Conservation (phyloP, 1,140 invertebrate genomes). For the Acyrthosiphon pisum region DNA sequence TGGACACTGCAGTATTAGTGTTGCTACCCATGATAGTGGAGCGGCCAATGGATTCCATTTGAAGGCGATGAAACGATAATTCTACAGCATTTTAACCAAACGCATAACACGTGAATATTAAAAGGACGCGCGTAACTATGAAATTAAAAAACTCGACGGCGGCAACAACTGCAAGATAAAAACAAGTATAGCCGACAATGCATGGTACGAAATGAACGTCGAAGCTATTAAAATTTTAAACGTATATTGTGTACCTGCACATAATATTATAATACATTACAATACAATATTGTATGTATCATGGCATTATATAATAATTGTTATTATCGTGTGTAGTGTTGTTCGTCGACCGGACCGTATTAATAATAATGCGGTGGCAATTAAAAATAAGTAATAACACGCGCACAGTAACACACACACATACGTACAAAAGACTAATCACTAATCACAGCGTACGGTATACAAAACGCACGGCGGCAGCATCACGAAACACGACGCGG, state of each 20-base stretch:
- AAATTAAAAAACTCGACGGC: not conserved
- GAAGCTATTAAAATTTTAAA: not conserved
- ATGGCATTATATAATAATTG: not conserved
- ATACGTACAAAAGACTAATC: not conserved
- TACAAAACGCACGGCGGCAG: not conserved
- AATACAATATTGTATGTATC: not conserved
- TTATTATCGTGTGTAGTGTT: not conserved
- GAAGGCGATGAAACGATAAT: not conserved
- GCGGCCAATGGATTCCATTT: conserved; percentile 18
- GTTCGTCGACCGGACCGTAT: not conserved
- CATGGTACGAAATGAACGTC: not conserved
- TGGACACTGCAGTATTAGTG: not conserved
- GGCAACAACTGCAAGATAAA: not conserved
- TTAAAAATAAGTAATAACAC: not conserved
- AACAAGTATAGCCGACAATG: not conserved
- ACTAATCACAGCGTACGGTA: not conserved
- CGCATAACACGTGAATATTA: not conserved
- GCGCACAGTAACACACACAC: not conserved
- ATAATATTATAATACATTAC: not conserved
- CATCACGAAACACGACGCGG: not conserved
- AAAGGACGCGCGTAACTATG: not conserved
- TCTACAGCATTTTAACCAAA: not conserved
- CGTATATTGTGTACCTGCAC: not conserved
- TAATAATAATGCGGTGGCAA: not conserved
- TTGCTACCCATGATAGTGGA: not conserved